phyloP scores from a whole-genome alignment of 1,140 invertebrate species.

The Megathymus violae region DNA sequence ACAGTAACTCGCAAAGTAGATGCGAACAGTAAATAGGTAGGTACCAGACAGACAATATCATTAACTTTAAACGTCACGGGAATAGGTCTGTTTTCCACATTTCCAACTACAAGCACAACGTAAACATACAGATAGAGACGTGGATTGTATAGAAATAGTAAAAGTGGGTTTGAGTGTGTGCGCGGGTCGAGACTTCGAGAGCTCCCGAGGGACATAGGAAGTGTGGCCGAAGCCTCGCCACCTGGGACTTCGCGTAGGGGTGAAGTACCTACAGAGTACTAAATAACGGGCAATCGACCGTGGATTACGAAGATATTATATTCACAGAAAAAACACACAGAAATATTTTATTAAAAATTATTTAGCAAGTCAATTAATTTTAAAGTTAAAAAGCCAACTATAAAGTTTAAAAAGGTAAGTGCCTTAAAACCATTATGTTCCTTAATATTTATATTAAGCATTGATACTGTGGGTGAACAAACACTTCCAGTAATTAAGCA shows the following conservation, averaged over 20 bases:
- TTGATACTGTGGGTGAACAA: conserved; percentile 59
- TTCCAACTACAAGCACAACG: conserved; percentile 41
- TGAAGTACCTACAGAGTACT: conserved; percentile 37
- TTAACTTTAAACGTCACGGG: conserved; percentile 52
- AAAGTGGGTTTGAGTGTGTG: conserved; percentile 51
- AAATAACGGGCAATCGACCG: conserved; percentile 40
- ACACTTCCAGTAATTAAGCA: conserved; percentile 81
- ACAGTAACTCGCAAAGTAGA: conserved; percentile 29
- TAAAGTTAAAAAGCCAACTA: too few relatives aligned
- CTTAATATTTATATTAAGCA: too few relatives aligned
- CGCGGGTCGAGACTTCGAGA: conserved; percentile 57
- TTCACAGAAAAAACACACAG: conserved; percentile 41
- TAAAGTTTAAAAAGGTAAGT: too few relatives aligned
- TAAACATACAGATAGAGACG: conserved; percentile 36
- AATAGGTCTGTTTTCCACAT: conserved; percentile 52
- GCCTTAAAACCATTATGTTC: too few relatives aligned
- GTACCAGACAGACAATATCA: conserved; percentile 57
- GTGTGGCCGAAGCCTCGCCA: conserved; percentile 69
- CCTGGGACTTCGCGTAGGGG: conserved; percentile 61
- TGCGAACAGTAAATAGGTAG: conserved; percentile 40
- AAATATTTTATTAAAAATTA: too few relatives aligned
- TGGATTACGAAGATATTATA: conserved; percentile 5
- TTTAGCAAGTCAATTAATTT: too few relatives aligned
- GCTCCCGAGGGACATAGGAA: conserved; percentile 66
- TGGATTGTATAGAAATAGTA: conserved; percentile 30